Percentiles rank a stretch among this genome's conserved stretches.
These are phyloP conservation scores for Aproaerema taeniolella DNA, from an alignment of 2,888 invertebrate species.

Conservation along the genomic window DNA sequence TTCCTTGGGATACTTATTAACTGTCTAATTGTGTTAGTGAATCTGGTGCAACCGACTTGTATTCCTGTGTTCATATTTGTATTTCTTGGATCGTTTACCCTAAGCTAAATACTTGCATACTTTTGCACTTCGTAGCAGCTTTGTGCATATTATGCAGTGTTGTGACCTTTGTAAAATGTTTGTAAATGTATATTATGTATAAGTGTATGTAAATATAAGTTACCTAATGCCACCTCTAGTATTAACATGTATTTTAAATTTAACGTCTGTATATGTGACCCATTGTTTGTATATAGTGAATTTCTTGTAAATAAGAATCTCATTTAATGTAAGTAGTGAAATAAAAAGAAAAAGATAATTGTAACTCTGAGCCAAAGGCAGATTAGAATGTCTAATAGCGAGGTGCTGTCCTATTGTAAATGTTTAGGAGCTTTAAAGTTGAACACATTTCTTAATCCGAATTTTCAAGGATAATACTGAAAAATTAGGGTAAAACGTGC, in stretches of 20 bases:
- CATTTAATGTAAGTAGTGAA: slow-evolving; percentile 30
- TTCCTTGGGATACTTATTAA: slow-evolving; percentile 28
- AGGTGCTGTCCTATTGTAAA: slow-evolving; percentile 59
- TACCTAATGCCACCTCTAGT: slow-evolving; percentile 44
- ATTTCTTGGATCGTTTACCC: too few species aligned
- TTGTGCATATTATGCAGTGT: slow-evolving; percentile 25
- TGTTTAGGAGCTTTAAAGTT: slow-evolving; percentile 51
- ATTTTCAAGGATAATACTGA: slow-evolving; percentile 29
- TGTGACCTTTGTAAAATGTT: slow-evolving; percentile 4
- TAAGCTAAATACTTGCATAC: too few species aligned
- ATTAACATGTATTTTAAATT: slow-evolving; percentile 23
- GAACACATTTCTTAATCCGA: slow-evolving; percentile 43
- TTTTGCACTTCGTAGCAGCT: too few species aligned
- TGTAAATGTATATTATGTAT: too few species aligned
- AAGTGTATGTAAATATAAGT: slow-evolving; percentile 39
- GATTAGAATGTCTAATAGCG: slow-evolving; percentile 51
- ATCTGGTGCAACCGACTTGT: too few species aligned
- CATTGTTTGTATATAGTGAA: slow-evolving; percentile 35
- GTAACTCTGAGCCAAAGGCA: slow-evolving; percentile 67
- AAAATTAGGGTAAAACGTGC: too few species aligned
- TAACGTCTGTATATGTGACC: slow-evolving; percentile 29
- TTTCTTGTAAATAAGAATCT: slow-evolving; percentile 46
- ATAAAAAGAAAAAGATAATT: slow-evolving; percentile 19
- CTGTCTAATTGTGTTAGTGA: too few species aligned
- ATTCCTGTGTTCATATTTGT: too few species aligned